Conservation (phyloP, 2,113 vertebrate genomes). For the Anguilla rostrata region DNA sequence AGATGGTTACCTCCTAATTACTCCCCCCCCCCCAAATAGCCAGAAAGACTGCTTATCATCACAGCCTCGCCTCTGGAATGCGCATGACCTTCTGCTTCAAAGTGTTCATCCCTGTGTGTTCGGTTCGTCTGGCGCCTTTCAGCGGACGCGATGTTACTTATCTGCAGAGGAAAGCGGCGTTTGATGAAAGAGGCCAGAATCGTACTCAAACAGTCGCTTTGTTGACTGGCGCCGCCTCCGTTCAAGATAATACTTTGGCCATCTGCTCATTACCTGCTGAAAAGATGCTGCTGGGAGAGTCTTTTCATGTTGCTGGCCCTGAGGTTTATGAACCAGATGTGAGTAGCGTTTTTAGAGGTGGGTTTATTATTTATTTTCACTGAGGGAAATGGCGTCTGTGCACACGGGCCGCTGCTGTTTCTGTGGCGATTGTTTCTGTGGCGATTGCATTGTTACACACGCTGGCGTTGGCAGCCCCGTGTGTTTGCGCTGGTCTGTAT, state of each 20-base stretch:
- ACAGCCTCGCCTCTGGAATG: slow-evolving; percentile 38
- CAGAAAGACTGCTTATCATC: slow-evolving; percentile 40
- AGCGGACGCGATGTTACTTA: slow-evolving; percentile 25
- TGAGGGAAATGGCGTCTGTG: too few relatives aligned
- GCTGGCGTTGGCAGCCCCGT: too few relatives aligned
- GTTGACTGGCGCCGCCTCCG: not conserved
- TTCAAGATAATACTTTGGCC: not conserved
- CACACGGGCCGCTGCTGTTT: too few relatives aligned
- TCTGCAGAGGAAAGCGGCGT: slow-evolving; percentile 9
- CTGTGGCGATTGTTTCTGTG: too few relatives aligned
- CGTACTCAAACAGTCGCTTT: not conserved
- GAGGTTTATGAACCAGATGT: not conserved
- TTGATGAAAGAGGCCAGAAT: slow-evolving; percentile 6
- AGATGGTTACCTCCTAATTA: slow-evolving; percentile 28
- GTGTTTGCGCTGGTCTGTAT: too few relatives aligned
- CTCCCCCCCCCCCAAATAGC: not conserved
- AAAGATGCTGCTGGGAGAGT: not conserved
- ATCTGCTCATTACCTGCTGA: not conserved
- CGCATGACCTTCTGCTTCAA: slow-evolving; percentile 51
- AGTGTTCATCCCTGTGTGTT: slow-evolving; percentile 18
- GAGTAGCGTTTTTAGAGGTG: not conserved
- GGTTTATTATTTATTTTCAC: not conserved
- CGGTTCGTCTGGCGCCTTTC: slow-evolving; percentile 16
- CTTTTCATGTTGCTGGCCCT: not conserved
- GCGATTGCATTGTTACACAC: too few relatives aligned